Evolutionary conservation across 2,113 vertebrate species (phyloP).

Genomic region (Gopherus evgoodei): DNA sequence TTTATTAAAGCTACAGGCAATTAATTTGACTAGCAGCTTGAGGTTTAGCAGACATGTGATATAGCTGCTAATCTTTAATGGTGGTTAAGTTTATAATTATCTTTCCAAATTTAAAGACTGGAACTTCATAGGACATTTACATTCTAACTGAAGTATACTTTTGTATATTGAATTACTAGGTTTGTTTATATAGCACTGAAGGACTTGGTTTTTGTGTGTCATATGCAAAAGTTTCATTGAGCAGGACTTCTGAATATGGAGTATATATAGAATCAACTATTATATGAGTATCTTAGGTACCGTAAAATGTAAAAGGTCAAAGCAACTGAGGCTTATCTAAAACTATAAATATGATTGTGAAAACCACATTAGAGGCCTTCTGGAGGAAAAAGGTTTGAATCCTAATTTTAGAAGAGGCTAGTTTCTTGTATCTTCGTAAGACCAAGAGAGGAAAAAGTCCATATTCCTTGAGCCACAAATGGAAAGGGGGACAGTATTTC

Average conservation of each 20-base stretch:
- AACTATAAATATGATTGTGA: fast-evolving
- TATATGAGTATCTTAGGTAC: neutral
- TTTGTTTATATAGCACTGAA: neutral
- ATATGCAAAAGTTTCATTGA: fast-evolving
- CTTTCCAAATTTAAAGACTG: neutral
- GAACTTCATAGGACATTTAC: fast-evolving
- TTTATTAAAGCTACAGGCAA: neutral
- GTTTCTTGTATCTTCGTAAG: neutral
- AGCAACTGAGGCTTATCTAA: neutral
- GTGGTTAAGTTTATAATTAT: neutral
- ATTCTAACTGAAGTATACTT: fast-evolving
- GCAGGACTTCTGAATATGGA: neutral
- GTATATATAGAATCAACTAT: neutral
- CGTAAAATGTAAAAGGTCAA: fast-evolving
- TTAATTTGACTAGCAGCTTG: neutral
- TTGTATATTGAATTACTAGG: neutral
- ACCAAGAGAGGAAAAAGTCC: neutral
- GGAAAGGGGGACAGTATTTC: neutral
- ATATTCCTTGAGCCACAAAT: neutral
- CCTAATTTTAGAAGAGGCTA: neutral
- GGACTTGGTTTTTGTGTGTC: neutral
- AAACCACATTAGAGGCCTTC: neutral
- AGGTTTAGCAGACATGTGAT: neutral
- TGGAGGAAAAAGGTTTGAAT: neutral
- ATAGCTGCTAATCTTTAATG: neutral